phyloP scores from a whole-genome alignment of 2,888 invertebrate species.

The Standfussiana lucernea region DNA sequence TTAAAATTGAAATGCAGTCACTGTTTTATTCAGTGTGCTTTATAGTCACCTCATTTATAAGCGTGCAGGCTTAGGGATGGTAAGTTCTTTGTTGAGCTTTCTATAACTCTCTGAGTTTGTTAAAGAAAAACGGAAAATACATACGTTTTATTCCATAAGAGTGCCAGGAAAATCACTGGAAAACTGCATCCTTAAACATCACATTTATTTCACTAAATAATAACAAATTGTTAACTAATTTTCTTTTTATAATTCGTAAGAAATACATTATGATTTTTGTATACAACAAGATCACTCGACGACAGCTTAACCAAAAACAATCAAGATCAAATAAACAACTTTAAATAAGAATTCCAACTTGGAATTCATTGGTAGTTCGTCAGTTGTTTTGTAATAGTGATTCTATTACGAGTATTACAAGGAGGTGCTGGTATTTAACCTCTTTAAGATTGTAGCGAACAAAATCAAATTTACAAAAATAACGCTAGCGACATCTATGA shows the following conservation, averaged over 20 bases:
- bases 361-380: background rate
- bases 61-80: slow-evolving; percentile 7
- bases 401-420: too few species aligned
- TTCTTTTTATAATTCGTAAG: background rate
- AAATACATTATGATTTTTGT: background rate
- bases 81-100: background rate
- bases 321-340: background rate
- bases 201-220: background rate
- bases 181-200: background rate
- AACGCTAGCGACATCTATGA: background rate
- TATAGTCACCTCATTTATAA: slow-evolving; percentile 26
- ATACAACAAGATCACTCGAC: background rate
- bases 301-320: background rate
- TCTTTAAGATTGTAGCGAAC: background rate
- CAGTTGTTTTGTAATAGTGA: background rate
- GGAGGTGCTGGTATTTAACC: background rate
- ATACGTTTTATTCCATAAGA: background rate
- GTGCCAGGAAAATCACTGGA: background rate
- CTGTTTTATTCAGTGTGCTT: slow-evolving; percentile 44
- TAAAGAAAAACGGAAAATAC: background rate
- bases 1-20: slow-evolving; percentile 43
- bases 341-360: background rate
- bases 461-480: background rate
- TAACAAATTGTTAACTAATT: background rate
- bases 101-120: background rate